These are phyloP conservation scores for Crematogaster levior DNA, from an alignment of 2,888 invertebrate species.

Conservation along the genomic window DNA sequence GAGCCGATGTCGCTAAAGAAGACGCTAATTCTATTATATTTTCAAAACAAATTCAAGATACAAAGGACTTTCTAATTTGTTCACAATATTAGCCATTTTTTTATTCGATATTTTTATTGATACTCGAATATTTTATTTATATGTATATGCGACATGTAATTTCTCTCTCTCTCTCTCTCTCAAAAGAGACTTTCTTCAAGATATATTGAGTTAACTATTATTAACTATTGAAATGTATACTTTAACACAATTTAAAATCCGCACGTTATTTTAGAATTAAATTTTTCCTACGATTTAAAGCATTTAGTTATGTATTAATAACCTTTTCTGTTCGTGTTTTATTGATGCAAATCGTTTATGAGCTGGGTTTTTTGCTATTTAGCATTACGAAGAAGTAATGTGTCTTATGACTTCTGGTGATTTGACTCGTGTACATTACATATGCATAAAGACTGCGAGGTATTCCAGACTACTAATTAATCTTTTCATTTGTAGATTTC, in stretches of 20 bases:
- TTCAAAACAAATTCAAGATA: background rate
- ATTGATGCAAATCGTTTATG: background rate
- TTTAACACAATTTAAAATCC: background rate
- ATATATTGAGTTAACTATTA: background rate
- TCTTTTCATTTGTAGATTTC: background rate
- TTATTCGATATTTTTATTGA: background rate
- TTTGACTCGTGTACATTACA: slow-evolving; percentile 29
- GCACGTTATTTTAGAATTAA: background rate
- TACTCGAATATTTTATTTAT: background rate
- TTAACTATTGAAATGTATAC: background rate
- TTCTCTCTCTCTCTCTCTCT: too few species aligned
- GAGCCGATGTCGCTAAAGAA: background rate
- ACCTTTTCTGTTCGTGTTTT: background rate
- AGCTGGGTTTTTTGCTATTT: background rate
- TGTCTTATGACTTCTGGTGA: slow-evolving; percentile 1
- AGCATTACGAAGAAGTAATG: slow-evolving; percentile 7
- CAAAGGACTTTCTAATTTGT: background rate
- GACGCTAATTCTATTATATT: background rate
- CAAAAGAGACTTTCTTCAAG: background rate
- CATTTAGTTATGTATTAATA: background rate
- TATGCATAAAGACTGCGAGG: background rate
- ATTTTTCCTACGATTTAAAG: background rate
- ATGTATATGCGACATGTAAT: too few species aligned
- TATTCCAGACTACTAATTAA: background rate
- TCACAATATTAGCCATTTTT: background rate